phyloP scores from a whole-genome alignment of 2,113 vertebrate species.

The Nesoenas mayeri region DNA sequence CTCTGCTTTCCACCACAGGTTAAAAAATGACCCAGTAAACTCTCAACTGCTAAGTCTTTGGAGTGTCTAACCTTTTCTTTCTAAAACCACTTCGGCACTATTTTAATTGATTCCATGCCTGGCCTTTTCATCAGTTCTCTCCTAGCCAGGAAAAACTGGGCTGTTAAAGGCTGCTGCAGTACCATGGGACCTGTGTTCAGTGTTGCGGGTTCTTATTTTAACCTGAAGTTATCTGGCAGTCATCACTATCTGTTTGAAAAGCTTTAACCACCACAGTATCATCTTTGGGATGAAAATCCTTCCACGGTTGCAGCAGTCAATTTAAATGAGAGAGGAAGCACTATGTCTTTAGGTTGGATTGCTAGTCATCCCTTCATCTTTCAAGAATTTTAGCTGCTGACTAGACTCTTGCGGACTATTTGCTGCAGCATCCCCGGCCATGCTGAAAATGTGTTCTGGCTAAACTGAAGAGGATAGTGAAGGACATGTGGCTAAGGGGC shows the following conservation, averaged over 20 bases:
- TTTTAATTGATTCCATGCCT: conserved; percentile 56
- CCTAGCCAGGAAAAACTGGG: conserved; percentile 21
- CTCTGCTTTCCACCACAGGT: background rate
- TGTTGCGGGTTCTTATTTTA: conserved; percentile 51
- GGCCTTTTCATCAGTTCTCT: conserved; percentile 51
- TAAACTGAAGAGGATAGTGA: background rate
- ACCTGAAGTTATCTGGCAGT: conserved; percentile 25
- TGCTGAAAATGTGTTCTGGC: background rate
- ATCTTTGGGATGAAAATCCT: conserved; percentile 20
- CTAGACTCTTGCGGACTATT: background rate
- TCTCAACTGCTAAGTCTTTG: conserved; percentile 13
- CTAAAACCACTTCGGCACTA: conserved; percentile 34
- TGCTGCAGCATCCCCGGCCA: background rate
- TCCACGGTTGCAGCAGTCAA: background rate
- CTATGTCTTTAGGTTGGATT: background rate
- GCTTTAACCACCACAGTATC: background rate
- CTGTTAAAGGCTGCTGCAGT: conserved; percentile 51
- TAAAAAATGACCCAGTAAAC: conserved; percentile 29
- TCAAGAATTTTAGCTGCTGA: background rate
- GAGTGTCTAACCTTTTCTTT: conserved; percentile 43
- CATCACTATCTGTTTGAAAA: background rate
- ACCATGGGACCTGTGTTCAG: conserved; percentile 26
- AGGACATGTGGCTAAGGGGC: background rate
- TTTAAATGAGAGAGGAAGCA: background rate
- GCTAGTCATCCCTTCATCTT: background rate